Evolutionary conservation across 92 coral and sea anemone species (phyloP).

Genomic region (Bergia sp.): DNA sequence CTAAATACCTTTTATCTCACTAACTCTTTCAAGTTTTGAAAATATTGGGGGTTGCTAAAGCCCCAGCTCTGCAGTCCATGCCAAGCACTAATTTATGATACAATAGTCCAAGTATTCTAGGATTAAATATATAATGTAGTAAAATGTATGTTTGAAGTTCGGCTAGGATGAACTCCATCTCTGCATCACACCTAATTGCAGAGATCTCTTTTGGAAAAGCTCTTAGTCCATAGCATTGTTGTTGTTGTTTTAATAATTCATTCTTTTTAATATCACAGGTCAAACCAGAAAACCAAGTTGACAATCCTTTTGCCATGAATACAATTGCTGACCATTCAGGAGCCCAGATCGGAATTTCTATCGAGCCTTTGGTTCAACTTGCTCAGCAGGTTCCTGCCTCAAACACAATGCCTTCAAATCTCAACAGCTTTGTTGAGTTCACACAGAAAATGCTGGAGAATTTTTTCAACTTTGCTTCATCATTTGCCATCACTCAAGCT

Average conservation of each 20-base stretch:
- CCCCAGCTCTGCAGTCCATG: no score
- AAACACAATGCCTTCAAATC: conserved; percentile 79
- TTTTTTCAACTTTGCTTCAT: conserved; percentile 91
- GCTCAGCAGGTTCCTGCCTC: conserved; percentile 90
- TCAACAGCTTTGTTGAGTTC: conserved; percentile 88
- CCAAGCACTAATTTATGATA: no score
- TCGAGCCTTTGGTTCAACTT: conserved; percentile 85
- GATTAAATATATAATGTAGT: no score
- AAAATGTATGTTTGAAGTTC: no score
- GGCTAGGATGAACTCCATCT: no score
- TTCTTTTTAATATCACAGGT: conserved; percentile 45
- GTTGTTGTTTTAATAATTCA: background rate
- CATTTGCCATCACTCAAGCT: conserved; percentile 85
- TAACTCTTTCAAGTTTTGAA: no score
- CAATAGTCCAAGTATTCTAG: no score
- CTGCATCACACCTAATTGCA: no score
- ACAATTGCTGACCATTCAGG: conserved; percentile 62
- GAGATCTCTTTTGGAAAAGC: background rate
- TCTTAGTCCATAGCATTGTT: background rate
- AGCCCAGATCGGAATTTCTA: conserved; percentile 94
- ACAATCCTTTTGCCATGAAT: conserved; percentile 83
- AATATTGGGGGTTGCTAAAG: no score
- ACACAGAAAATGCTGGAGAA: conserved; percentile 95
- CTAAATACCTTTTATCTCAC: no score
- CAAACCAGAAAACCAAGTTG: conserved; percentile 72